Evolutionary conservation across 2,888 invertebrate species (phyloP), one percentile per base, ranked within the genome.

Genomic region (Argyra leucocephala): DNA sequence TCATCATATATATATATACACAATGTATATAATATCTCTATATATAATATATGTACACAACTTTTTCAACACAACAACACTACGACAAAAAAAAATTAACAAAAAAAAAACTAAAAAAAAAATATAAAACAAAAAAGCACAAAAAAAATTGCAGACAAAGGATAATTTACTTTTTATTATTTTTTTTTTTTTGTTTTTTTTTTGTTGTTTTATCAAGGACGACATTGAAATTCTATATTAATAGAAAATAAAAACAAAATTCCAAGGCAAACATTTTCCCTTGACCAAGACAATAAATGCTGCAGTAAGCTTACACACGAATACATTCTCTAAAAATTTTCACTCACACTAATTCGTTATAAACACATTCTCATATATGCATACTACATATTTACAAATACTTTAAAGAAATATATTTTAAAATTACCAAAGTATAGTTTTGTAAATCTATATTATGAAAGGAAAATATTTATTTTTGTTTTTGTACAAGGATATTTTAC

Each of bases 211-310:
- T 48, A 48, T 48, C 48, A 48, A 48, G 48, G 48, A 48, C 48
- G 48, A 48, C 48, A 48, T 48, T 48, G 48, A 48, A 48, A 48
- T 48, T 48, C 18, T 48, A 18, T 5, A 18, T 18, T 48, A 9
- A 48, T 48, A 48, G 18, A 48, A 48, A 48, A 6, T 1, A 48
- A n/a, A 48, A 18, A 18, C 18, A 48, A 2, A 48, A 18, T 12
- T 48, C 15, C 48, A 48, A 48, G 48, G 48, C 48, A 48, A 48
- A 15, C 12, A 48, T 48, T 18, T 48, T 48, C 48, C 48, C 48
- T 48, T 48, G 48, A 48, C 48, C 48, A 48, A 48, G 48, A 48
- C 48, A 48, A 48, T 48, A 48, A 48, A 48, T 48, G 48, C 48
- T 48, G 48, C 48, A 48, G 48, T 48, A 48, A 48, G 48, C 48